Percentiles rank a stretch among this genome's conserved stretches.
These are phyloP conservation scores for Archivesica marissinica DNA, from an alignment of 1,140 invertebrate species.

Conservation along the genomic window DNA sequence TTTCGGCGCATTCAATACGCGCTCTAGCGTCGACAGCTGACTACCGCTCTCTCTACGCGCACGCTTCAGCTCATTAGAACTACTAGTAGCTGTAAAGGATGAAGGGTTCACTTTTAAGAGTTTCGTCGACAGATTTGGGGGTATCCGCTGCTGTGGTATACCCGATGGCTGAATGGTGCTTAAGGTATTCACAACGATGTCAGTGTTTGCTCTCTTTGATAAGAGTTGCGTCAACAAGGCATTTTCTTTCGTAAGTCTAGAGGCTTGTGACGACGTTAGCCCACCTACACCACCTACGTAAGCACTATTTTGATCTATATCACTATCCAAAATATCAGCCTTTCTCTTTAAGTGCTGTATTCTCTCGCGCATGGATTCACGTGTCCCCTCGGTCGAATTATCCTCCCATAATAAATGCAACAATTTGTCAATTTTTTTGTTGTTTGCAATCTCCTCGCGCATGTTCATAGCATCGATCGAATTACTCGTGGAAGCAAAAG, in stretches of 20 bases:
- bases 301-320: slow-evolving; percentile 26
- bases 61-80: slow-evolving; percentile 41
- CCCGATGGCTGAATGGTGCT: slow-evolving; percentile 75
- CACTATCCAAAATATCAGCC: slow-evolving; percentile 29
- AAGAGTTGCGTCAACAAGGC: slow-evolving; percentile 93
- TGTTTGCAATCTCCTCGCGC: not conserved
- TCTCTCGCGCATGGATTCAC: slow-evolving; percentile 34
- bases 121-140: slow-evolving; percentile 77
- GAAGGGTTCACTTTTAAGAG: slow-evolving; percentile 68
- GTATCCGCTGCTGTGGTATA: slow-evolving; percentile 78
- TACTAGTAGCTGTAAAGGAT: slow-evolving; percentile 43
- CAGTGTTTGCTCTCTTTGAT: slow-evolving; percentile 90
- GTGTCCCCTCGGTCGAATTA: not conserved
- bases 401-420: slow-evolving; percentile 55
- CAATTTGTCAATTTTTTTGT: slow-evolving; percentile 46
- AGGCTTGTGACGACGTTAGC: slow-evolving; percentile 7
- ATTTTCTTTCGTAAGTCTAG: slow-evolving; percentile 89
- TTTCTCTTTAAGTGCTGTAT: slow-evolving; percentile 47
- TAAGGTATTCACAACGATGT: slow-evolving; percentile 85
- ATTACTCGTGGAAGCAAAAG: not conserved
- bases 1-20: slow-evolving; percentile 15
- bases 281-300: not conserved
- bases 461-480: not conserved
- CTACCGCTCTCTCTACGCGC: not conserved
- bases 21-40: slow-evolving; percentile 39